These are phyloP conservation scores for Typhlichthys subterraneus DNA, from an alignment of 2,797 vertebrate species.

Conservation along the genomic window DNA sequence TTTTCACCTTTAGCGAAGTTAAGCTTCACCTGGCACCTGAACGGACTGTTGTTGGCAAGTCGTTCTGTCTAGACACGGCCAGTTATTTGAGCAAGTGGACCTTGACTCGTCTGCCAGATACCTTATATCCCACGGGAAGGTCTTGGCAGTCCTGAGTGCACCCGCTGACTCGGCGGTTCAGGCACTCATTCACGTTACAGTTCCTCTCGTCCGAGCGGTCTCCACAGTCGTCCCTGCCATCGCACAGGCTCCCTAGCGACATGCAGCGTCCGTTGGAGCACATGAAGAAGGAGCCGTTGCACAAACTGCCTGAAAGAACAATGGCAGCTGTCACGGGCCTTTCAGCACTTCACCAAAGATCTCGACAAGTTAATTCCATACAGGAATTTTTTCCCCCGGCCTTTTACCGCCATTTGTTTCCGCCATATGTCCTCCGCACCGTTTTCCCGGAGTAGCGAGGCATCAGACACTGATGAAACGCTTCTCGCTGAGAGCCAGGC, in stretches of 20 bases:
- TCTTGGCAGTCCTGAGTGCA: constrained; percentile 98
- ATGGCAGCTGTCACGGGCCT: constrained; percentile 36
- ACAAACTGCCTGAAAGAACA: constrained; percentile 79
- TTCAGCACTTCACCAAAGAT: constrained; percentile 21
- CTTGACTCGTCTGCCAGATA: constrained; percentile 45
- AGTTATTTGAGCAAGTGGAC: constrained; percentile 4
- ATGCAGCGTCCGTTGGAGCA: constrained; percentile 96
- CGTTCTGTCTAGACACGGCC: neutral
- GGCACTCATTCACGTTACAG: constrained; percentile 94
- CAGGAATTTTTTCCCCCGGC: constrained; percentile 11
- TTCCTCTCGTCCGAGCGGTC: constrained; percentile 94
- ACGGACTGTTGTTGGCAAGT: neutral
- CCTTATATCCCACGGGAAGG: constrained; percentile 93
- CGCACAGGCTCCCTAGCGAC: constrained; percentile 84
- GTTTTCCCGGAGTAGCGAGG: constrained; percentile 25
- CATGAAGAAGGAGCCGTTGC: constrained; percentile 86
- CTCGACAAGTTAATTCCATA: constrained; percentile 42
- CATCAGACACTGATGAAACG: constrained; percentile 62
- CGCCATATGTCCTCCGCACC: constrained; percentile 32
- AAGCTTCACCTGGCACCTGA: neutral
- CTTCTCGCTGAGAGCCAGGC: constrained; percentile 64
- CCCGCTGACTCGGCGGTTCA: constrained; percentile 92
- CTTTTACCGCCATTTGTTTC: constrained; percentile 28
- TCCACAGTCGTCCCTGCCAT: constrained; percentile 89
- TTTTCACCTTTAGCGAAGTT: constrained; percentile 3